These are phyloP conservation scores for Oryzias celebensis DNA, from an alignment of 2,113 vertebrate species.

Conservation along the genomic window DNA sequence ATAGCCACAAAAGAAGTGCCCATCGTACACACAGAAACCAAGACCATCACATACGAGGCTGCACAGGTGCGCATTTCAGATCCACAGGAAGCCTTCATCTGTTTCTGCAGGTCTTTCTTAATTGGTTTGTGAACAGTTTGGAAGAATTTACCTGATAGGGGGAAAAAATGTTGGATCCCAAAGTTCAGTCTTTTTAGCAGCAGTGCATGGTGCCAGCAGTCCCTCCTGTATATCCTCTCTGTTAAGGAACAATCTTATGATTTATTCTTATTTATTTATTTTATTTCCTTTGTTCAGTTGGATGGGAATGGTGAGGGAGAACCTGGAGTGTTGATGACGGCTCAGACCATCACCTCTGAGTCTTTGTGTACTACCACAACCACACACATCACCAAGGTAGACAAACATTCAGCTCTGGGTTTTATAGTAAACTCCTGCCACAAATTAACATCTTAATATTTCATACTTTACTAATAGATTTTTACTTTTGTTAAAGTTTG, in stretches of 20 bases:
- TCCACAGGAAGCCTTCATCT: slow-evolving; percentile 8
- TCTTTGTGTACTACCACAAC: slow-evolving; percentile 96
- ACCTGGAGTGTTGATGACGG: slow-evolving; percentile 88
- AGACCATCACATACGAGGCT: slow-evolving; percentile 98
- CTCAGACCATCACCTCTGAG: slow-evolving; percentile 97
- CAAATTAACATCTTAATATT: too few relatives aligned
- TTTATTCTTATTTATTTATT: slow-evolving; percentile 3
- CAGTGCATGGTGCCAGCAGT: slow-evolving; percentile 27
- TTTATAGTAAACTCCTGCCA: too few relatives aligned
- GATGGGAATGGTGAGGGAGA: slow-evolving; percentile 84
- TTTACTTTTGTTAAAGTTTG: too few relatives aligned
- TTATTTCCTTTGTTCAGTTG: slow-evolving; percentile 71
- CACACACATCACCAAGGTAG: slow-evolving; percentile 98
- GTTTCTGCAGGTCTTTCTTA: background rate
- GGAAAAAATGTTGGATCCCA: background rate
- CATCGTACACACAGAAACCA: slow-evolving; percentile 99
- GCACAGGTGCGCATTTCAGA: slow-evolving; percentile 84
- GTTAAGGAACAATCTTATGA: background rate
- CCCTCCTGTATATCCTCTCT: background rate
- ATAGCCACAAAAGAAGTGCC: slow-evolving; percentile 98
- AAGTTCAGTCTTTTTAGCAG: slow-evolving; percentile 29
- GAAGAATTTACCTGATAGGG: background rate
- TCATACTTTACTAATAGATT: too few relatives aligned
- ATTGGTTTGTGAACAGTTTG: background rate
- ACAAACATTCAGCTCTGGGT: slow-evolving; percentile 50